These are phyloP conservation scores for Labeo rohita DNA, from an alignment of 2,113 vertebrate species.

Conservation along the genomic window DNA sequence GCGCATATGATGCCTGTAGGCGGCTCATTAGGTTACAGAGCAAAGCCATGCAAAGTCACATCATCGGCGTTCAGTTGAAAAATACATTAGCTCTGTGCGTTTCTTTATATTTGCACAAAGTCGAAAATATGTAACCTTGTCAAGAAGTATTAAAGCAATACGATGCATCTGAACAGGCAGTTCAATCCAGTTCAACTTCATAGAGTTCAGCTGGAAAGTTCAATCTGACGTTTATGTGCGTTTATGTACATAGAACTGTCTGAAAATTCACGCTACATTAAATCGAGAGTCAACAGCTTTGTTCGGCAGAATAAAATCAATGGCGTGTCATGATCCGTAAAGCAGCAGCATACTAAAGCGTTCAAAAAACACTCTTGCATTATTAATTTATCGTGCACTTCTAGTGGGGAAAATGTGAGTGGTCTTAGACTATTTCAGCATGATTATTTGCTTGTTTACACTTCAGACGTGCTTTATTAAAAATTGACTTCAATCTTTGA, in stretches of 20 bases:
- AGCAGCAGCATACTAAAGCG: not conserved
- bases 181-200: not conserved
- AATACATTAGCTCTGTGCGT: not conserved
- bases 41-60: not conserved
- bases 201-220: not conserved
- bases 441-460: constrained; percentile 34
- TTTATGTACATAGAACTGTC: not conserved
- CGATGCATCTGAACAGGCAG: not conserved
- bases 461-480: constrained; percentile 24
- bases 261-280: not conserved
- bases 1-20: not conserved
- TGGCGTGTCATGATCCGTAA: not conserved
- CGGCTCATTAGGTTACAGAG: not conserved
- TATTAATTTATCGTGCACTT: constrained; percentile 11
- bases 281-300: not conserved
- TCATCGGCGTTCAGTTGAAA: not conserved
- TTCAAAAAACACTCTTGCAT: not conserved
- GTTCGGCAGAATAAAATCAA: not conserved
- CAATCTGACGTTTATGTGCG: not conserved
- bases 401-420: constrained; percentile 19
- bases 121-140: not conserved
- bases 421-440: not conserved
- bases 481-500: constrained; percentile 17
- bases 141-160: not conserved
- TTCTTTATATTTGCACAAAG: not conserved